Evolutionary conservation across 1,140 invertebrate genomes (phyloP), one percentile per base, ranked within the genome.

Genomic region (Myzus persicae): DNA sequence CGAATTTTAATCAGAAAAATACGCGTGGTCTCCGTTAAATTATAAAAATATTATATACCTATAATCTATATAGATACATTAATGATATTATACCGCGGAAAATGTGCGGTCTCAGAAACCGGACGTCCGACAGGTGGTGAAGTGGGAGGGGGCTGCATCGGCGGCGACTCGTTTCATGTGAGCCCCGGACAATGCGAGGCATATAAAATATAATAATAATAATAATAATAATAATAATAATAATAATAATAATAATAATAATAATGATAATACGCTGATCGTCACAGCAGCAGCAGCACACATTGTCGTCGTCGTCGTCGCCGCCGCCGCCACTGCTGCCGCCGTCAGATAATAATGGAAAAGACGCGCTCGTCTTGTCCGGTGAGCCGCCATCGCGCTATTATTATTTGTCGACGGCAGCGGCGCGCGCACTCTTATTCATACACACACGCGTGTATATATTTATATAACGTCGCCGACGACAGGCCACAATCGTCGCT

Each of bases 331-430:
- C 85, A 44, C 42, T 11, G 18, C 42, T 4, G 44, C 11, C 44
- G 1, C n/a, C 44, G 42, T 42, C 24, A 40, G 36, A 81, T 36
- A 38, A 81, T 36, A 81, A 81, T 81, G 76, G 76, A 81, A 81
- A 36, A 82, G 38, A 84, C 36, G 82, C 82, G 82, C 38, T 84
- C 84, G 76, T 82, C 76, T 82, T 82, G n/a, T 82, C 76, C 59
- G 59, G 59, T 9, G 59, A 67, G 59, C 59, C 59, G 59, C 59
- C 59, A n/a, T 76, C 59, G 59, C 59, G 59, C 59, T 76, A 76
- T 76, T 76, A 76, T 76, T 76, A 76, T 76, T 76, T 76, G 59
- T 76, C 59, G 59, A 76, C 82, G 40, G 9, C 82, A 24, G 40
- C 82, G 82, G 40, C 24, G 40, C 22, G 40, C 82, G 82, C 82